These are phyloP conservation scores for Ctena decussata DNA, from an alignment of 2,888 invertebrate genomes.

Conservation along the genomic window DNA sequence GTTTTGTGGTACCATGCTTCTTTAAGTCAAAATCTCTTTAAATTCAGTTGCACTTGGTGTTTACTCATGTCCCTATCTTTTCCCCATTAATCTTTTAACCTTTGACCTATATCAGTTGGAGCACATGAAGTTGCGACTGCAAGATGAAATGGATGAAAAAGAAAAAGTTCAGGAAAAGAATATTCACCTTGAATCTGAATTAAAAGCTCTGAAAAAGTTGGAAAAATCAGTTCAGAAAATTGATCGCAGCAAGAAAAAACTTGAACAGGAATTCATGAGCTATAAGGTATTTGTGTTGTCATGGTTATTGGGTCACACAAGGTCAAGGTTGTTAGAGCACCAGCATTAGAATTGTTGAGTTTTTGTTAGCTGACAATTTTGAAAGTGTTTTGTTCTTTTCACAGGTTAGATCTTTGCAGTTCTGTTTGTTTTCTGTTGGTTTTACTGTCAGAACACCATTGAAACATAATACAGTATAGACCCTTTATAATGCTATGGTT, in stretches of 20 bases:
- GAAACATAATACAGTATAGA: no score
- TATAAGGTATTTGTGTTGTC: slow-evolving; percentile 72
- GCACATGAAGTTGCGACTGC: slow-evolving; percentile 71
- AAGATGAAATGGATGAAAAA: slow-evolving; percentile 71
- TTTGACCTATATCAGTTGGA: slow-evolving; percentile 67
- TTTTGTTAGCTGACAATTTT: neutral
- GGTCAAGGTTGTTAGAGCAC: neutral
- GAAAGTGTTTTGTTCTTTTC: neutral
- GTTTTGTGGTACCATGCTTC: no score
- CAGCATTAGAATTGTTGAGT: neutral
- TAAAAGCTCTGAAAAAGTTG: slow-evolving; percentile 67
- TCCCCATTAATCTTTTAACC: slow-evolving; percentile 27
- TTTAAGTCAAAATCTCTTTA: no score
- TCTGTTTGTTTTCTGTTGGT: neutral
- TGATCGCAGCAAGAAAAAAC: slow-evolving; percentile 72
- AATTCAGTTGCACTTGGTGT: no score
- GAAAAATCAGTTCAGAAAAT: slow-evolving; percentile 74
- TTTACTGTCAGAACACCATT: no score
- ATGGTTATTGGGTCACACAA: slow-evolving; percentile 11
- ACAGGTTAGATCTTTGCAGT: neutral
- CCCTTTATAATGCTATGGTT: no score
- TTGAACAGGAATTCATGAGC: slow-evolving; percentile 72
- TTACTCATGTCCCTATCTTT: no score
- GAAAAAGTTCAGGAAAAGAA: slow-evolving; percentile 74
- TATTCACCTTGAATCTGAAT: slow-evolving; percentile 73